A percentile compares a stretch with the other conserved stretches of the same genome.
These are phyloP conservation scores for Trileptium ribeirensis DNA, from an alignment of 2,888 invertebrate species.

Conservation along the genomic window DNA sequence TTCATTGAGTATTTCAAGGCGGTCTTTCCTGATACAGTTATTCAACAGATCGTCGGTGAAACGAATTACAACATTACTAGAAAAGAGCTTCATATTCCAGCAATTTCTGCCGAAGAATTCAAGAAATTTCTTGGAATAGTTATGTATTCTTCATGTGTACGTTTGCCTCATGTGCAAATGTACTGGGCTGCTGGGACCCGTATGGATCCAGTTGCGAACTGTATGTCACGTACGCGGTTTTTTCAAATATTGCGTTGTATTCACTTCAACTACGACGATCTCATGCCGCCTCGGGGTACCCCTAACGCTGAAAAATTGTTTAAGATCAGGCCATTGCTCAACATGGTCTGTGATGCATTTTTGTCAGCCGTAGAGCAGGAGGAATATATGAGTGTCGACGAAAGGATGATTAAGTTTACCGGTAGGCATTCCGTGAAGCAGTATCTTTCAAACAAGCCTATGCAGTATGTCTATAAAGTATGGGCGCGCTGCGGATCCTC, in stretches of 20 bases:
- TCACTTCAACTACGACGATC: too few species aligned
- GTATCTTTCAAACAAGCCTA: not conserved
- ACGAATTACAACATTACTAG: not conserved
- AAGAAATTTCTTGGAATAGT: not conserved
- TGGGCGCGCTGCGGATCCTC: not conserved
- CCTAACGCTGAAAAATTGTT: not conserved
- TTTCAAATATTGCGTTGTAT: not conserved
- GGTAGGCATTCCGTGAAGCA: conserved; percentile 15
- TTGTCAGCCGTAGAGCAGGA: not conserved
- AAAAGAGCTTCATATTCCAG: not conserved
- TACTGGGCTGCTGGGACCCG: too few species aligned
- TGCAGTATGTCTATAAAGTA: not conserved
- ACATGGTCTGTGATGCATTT: not conserved
- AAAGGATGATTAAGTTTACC: conserved; percentile 17
- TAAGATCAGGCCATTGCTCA: not conserved
- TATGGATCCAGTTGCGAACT: not conserved
- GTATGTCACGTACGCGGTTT: not conserved
- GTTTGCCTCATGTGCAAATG: too few species aligned
- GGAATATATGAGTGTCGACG: not conserved
- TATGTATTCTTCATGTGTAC: not conserved
- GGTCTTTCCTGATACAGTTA: not conserved
- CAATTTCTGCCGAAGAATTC: not conserved
- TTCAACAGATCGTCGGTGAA: not conserved
- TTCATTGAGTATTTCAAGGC: not conserved
- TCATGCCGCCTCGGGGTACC: too few species aligned